Conservation (phyloP, 1,140 invertebrate genomes). For the Polypedilum pembai region DNA sequence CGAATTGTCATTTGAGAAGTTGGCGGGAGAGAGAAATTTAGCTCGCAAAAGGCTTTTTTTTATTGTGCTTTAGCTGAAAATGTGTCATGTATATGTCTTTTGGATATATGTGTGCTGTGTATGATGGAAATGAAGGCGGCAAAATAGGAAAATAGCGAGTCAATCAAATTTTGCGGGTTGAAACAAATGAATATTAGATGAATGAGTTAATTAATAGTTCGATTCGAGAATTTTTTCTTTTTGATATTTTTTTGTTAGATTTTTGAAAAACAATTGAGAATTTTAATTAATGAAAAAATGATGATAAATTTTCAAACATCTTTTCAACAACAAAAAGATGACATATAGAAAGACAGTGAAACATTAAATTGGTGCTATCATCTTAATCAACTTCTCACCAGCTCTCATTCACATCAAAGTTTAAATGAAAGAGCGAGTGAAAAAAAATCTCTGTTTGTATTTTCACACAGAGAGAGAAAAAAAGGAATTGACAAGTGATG, state of each 20-base stretch:
- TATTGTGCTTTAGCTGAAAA: not conserved
- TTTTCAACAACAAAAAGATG: slow-evolving; percentile 4
- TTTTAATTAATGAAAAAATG: not conserved
- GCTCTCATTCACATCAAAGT: not conserved
- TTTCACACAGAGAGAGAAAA: slow-evolving; percentile 8
- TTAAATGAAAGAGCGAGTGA: not conserved
- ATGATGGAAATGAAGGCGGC: not conserved
- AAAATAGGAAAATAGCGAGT: slow-evolving; percentile 9
- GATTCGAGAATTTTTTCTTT: not conserved
- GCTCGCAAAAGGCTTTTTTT: not conserved
- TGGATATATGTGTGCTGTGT: not conserved
- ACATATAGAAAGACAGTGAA: not conserved
- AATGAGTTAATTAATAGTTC: slow-evolving; percentile 21
- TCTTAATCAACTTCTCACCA: slow-evolving; percentile 17
- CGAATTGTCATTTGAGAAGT: not conserved
- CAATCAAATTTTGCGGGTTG: slow-evolving; percentile 21
- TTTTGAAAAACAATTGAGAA: not conserved
- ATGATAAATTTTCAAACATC: slow-evolving; percentile 1
- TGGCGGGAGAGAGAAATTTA: not conserved
- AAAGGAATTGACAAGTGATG: slow-evolving; percentile 13
- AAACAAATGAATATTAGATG: slow-evolving; percentile 22
- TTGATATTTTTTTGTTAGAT: too few relatives aligned
- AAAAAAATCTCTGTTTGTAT: slow-evolving; percentile 25
- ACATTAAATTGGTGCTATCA: slow-evolving; percentile 13
- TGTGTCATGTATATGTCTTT: not conserved